These are phyloP conservation scores for Chironomus tepperi DNA, from an alignment of 1,140 invertebrate genomes.

Conservation along the genomic window DNA sequence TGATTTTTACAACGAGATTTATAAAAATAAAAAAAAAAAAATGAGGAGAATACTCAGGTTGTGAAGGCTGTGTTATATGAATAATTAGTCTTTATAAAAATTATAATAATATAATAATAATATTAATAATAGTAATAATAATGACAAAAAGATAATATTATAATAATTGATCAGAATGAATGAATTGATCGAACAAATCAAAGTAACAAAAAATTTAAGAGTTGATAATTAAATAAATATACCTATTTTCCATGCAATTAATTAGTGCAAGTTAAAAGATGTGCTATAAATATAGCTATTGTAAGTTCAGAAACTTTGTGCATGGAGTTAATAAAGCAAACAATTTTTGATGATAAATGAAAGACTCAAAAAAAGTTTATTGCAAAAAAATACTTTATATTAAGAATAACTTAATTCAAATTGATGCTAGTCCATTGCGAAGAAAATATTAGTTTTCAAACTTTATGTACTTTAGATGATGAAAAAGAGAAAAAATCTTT, in stretches of 20 bases:
- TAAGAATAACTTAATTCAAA: not conserved
- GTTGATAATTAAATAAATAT: not conserved
- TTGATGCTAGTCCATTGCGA: not conserved
- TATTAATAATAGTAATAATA: not conserved
- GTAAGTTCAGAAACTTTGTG: not conserved
- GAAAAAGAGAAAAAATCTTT: not conserved
- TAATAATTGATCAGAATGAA: not conserved
- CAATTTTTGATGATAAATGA: no score
- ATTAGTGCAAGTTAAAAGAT: not conserved
- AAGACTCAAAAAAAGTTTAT: no score
- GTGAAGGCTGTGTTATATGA: slow-evolving; percentile 18
- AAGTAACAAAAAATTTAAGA: not conserved
- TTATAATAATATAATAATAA: not conserved
- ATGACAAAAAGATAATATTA: not conserved
- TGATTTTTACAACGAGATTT: not conserved
- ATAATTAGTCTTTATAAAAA: not conserved
- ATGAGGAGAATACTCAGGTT: slow-evolving; percentile 20
- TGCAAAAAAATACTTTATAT: not conserved
- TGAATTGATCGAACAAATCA: not conserved
- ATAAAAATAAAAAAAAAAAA: not conserved
- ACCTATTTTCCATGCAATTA: not conserved
- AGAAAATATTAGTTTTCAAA: slow-evolving; percentile 8
- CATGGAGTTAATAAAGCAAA: not conserved
- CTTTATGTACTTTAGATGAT: slow-evolving; percentile 6
- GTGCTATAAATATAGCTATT: not conserved